Conservation (phyloP, 2,888 invertebrate genomes). For the Torymus aiolomorphi region DNA sequence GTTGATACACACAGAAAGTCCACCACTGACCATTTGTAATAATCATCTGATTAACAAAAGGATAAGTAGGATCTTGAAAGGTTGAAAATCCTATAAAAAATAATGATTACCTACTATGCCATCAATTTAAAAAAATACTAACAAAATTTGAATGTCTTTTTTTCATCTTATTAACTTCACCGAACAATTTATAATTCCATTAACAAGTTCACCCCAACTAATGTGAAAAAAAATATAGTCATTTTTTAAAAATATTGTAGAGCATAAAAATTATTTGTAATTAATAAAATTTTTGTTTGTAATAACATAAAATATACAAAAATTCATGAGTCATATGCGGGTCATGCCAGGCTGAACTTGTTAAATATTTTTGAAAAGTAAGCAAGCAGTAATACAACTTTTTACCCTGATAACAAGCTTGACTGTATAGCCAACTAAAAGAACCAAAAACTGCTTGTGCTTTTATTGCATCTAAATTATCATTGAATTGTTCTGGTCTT, state of each 20-base stretch:
- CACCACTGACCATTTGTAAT: constrained; percentile 92
- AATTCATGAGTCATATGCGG: too few relatives aligned
- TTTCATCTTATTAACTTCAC: too few relatives aligned
- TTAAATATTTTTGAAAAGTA: too few relatives aligned
- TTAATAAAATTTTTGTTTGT: constrained; percentile 2
- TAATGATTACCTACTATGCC: background rate
- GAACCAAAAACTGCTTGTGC: constrained; percentile 87
- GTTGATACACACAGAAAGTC: constrained; percentile 92
- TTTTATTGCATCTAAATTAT: constrained; percentile 82
- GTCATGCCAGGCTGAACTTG: too few relatives aligned
- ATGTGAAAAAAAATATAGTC: background rate
- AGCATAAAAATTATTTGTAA: constrained; percentile 1
- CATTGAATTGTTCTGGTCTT: constrained; percentile 77
- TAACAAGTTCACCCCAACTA: background rate
- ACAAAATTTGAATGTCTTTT: too few relatives aligned
- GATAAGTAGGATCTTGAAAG: constrained; percentile 93
- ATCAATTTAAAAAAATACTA: background rate
- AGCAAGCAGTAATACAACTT: background rate
- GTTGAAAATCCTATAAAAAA: constrained; percentile 84
- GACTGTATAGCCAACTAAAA: constrained; percentile 87
- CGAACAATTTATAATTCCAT: background rate
- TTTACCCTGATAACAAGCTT: constrained; percentile 86
- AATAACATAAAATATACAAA: too few relatives aligned
- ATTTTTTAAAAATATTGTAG: background rate
- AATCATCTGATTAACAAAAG: constrained; percentile 90